Base-by-base conservation (phyloP, 1,140 invertebrate genomes). In the Meloidogyne exigua region DNA sequence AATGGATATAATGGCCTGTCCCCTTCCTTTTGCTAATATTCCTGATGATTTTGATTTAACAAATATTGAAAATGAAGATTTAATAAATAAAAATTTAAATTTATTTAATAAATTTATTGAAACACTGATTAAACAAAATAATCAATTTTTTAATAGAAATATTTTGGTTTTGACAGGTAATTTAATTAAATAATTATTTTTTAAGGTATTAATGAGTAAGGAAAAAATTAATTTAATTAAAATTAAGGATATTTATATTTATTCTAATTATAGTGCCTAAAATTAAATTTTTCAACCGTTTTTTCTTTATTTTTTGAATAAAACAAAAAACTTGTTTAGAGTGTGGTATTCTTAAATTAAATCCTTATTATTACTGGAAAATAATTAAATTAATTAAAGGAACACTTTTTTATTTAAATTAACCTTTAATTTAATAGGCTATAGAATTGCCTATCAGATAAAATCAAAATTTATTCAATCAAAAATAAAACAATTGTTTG, bases 131-230 rank as follows among this genome's bases (percentile, higher is more conserved):
- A 57, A 57, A 57, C 49, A 57, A 57, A 57, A 57, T 57, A n/a
- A 57, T n/a, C 49, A n/a, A 57, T 57, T 57, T 57, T 57, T 9
- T 57, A 57, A 57, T 57, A 57, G 21, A 57, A 57, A n/a, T 57
- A 57, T 57, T 57, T 57, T 57, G n/a, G 49, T 57, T 57, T 57
- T 57, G 18, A 57, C 49, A 57, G 49, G 49, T 57, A 49, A 49
- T 18, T 32, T 39, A 39, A 39, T 39, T 39, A 9, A 39, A 7
- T 39, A 39, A 9, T 39, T 39, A 39, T 7, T 39, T 39, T 39
- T 39, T 39, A 39, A 39, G 7, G 9, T 4, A 4, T 39, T 7
- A 39, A 39, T 39, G 10, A 39, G 36, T 4, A 7, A 7, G 28
- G 28, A 32, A 32, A 32, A 32, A 32, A 32, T 32, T 32, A 32